Evolutionary conservation across 2,888 invertebrate species (phyloP), one percentile per base, ranked within the genome.

Genomic region (Myopa tessellatipennis): DNA sequence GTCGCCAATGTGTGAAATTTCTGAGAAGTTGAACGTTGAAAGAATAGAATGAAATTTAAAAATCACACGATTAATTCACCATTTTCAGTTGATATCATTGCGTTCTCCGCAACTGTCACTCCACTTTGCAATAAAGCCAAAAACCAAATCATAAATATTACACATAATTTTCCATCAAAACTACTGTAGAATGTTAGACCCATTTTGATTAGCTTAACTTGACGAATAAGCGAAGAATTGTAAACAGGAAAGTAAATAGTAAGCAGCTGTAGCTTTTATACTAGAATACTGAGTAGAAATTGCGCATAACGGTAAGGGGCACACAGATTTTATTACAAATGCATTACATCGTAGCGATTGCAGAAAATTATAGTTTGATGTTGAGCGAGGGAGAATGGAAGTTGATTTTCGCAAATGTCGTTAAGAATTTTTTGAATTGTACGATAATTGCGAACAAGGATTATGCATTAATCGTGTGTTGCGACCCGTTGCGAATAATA

Each of bases 1-100:
- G 87, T 96, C 96, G 4, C 88, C 88, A 73, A 88, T 84, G 77
- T 88, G 88, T 1, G 87, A 85, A 71, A 88, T 84, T 74, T 88
- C 88, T 88, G 75, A 4, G 81, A 79, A 40, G 67, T 65, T 12
- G 36, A 34, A 73, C 16, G 4, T 18, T 60, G 3, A 40, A 10
- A 63, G 5, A n/a, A 4, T 18, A 45, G 12, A 34, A 5, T 36
- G 7, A 36, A 26, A 8, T 36, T 45, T 58, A 12, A 65, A 67
- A 58, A 34, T 26, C n/a, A 14, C 52, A 18, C n/a, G 16, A 50
- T 52, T 38, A 60, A n/a, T 3, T 60, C 83, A 86, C 87, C 87
- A 77, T 87, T 87, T 50, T 83, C 86, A 4, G 73, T 80, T 18
- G 83, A 18, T n/a, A 83, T 68, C 26, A 77, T 80, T 6, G 82